Evolutionary conservation across 2,797 vertebrate species (phyloP).

Genomic region (Champsocephalus gunnari): DNA sequence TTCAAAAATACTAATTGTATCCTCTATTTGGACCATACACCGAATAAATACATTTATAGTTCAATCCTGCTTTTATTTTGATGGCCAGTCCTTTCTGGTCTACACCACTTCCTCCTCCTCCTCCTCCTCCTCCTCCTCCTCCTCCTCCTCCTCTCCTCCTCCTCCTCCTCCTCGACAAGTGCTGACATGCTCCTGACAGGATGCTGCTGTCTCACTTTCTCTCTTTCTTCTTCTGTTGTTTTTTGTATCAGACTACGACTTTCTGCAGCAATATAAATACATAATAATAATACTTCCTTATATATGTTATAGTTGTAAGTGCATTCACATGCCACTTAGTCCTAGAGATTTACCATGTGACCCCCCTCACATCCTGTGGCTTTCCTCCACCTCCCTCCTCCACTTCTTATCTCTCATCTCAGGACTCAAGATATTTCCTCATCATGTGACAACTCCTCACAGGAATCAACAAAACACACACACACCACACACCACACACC

Average conservation of each 20-base stretch:
- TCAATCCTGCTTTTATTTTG: conserved; percentile 54
- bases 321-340: background rate
- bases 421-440: conserved; percentile 32
- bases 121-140: conserved; percentile 24
- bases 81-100: rapidly evolving
- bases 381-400: background rate
- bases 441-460: conserved; percentile 12
- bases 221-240: background rate
- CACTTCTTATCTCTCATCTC: conserved; percentile 13
- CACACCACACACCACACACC: conserved; percentile 5
- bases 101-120: conserved; percentile 15
- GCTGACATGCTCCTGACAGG: conserved; percentile 75
- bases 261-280: background rate
- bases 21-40: background rate
- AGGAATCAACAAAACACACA: conserved; percentile 27
- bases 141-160: conserved; percentile 9
- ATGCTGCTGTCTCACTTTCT: conserved; percentile 14
- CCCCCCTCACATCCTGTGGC: background rate
- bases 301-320: background rate
- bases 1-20: background rate
- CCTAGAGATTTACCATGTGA: background rate
- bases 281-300: too few species aligned
- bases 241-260: background rate
- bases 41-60: background rate
- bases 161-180: conserved; percentile 69